phyloP scores from a whole-genome alignment of 2,113 vertebrate genomes.

The Sorex araneus region DNA sequence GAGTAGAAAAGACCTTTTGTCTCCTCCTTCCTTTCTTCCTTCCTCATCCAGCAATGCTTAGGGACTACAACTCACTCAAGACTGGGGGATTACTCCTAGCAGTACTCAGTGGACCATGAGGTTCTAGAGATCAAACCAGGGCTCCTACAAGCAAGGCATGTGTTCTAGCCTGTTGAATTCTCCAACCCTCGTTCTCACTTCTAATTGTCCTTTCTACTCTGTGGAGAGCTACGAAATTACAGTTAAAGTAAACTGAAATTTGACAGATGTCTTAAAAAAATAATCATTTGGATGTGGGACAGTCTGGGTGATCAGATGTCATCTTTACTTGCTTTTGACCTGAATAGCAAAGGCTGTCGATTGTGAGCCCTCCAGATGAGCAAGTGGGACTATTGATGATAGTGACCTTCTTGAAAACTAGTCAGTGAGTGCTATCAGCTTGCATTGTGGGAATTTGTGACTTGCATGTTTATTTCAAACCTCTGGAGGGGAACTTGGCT shows the following conservation, averaged over 20 bases:
- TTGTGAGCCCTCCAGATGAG: not conserved
- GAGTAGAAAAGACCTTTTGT: too few species aligned
- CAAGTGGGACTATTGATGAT: not conserved
- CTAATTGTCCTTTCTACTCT: conserved; percentile 14
- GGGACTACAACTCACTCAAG: too few species aligned
- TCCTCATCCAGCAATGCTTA: too few species aligned
- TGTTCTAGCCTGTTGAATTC: too few species aligned
- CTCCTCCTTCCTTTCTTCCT: too few species aligned
- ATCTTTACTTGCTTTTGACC: conserved; percentile 35
- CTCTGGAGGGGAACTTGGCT: not conserved
- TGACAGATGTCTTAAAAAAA: conserved; percentile 37
- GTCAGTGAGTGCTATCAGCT: not conserved
- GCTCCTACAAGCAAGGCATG: too few species aligned
- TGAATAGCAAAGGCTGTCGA: not conserved
- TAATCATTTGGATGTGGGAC: not conserved
- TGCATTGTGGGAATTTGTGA: conserved; percentile 33
- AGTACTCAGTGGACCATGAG: too few species aligned
- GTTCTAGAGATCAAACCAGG: too few species aligned
- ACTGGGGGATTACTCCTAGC: too few species aligned
- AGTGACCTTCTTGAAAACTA: conserved; percentile 25
- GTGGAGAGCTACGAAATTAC: conserved; percentile 31
- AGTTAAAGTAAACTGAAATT: conserved; percentile 21
- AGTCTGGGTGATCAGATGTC: conserved; percentile 2
- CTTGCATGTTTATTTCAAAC: not conserved
- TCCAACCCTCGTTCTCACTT: conserved; percentile 19